These are phyloP conservation scores for Butastur rufipennis DNA, from an alignment of 2,113 vertebrate species.

Conservation along the genomic window DNA sequence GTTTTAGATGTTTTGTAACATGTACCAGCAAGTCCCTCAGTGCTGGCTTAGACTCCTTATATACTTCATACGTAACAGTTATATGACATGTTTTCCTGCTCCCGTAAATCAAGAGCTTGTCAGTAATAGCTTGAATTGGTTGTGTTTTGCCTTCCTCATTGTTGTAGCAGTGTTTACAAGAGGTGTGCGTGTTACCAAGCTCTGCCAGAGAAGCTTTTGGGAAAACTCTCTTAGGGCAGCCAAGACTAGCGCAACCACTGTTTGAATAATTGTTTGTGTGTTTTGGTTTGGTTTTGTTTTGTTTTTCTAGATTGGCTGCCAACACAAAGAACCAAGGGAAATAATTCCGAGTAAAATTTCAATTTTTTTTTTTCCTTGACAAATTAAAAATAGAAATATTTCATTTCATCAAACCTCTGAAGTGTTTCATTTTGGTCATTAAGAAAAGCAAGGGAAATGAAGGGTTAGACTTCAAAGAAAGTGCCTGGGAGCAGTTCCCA, in stretches of 20 bases:
- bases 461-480: not conserved
- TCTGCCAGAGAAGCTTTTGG: constrained; percentile 6
- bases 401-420: not conserved
- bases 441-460: not conserved
- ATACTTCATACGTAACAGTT: not conserved
- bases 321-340: not conserved
- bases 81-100: not conserved
- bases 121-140: not conserved
- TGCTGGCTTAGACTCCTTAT: not conserved
- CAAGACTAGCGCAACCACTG: not conserved
- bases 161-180: not conserved
- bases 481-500: not conserved
- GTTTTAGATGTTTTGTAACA: not conserved
- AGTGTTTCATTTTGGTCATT: not conserved
- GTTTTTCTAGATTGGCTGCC: not conserved
- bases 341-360: not conserved
- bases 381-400: not conserved
- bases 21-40: not conserved
- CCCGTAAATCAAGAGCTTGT: not conserved
- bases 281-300: not conserved
- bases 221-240: not conserved
- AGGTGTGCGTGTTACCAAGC: not conserved
- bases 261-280: not conserved
- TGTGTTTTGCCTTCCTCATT: not conserved
- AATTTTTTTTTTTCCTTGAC: not conserved